Base-by-base conservation (phyloP, 2,888 invertebrate genomes). In the Onchidella celtica region DNA sequence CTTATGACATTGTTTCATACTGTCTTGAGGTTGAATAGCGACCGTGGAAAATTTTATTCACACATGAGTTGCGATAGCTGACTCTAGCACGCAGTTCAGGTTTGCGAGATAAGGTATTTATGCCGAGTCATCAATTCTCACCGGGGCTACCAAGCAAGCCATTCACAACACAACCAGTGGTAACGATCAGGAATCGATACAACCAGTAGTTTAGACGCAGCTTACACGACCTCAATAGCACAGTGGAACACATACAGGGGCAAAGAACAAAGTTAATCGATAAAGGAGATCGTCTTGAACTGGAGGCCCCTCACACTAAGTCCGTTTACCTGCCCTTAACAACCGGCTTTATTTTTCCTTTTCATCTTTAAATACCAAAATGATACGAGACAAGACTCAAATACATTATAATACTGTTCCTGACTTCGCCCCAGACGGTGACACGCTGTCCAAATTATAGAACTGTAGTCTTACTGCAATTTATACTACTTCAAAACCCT, bases 101-200 rank as follows among this genome's bases (percentile, higher is more conserved):
- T n/a, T n/a, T n/a, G 11, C 14, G 40, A 72, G 57, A 32, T 17
- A n/a, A 4, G 21, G 24, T n/a, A 34, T 47, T 63, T n/a, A 6
- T 66, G 69, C 40, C 38, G 29, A 69, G 78, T 78, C 78, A 78
- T 78, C 78, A 78, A 3, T 57, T 77, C 36, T 77, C 32, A 61
- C 59, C 29, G 27, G n/a, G 11, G 38, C 73, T 32, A 14, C 29
- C 32, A 21, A 61, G 27, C 27, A n/a, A 3, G 6, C 55, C 66
- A 69, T 61, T 6, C 27, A 27, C 65, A 21, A 24, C 21, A 57
- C 47, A 76, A 47, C n/a, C 21, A 36, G 21, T 24, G 57, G 59
- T 57, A 32, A n/a, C 63, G 38, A 68, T 29, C n/a, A 21, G 36
- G 61, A 78, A 78, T 78, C 78, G 78, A 78, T 78, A 68, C 69